Evolutionary conservation across 2,113 vertebrate genomes (phyloP).

Genomic region (Oostethus manadensis): DNA sequence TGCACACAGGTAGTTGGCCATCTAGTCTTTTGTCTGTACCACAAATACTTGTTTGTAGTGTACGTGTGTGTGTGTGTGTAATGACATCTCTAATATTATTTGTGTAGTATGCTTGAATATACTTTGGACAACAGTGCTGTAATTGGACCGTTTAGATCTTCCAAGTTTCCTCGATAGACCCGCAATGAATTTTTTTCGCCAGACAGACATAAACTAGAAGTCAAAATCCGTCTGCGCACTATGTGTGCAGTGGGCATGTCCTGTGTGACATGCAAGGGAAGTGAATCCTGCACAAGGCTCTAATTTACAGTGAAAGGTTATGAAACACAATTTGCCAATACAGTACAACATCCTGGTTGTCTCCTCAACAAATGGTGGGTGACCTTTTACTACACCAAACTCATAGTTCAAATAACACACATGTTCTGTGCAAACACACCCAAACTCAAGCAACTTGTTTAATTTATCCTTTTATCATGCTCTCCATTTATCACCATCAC

Average conservation of each 20-base stretch:
- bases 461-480: neutral
- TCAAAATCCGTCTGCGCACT: conserved; percentile 18
- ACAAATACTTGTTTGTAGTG: too few species aligned
- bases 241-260: conserved; percentile 1
- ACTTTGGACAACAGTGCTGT: too few species aligned
- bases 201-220: conserved; percentile 6
- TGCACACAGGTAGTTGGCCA: too few species aligned
- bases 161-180: conserved; percentile 25
- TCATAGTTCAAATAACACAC: conserved; percentile 10
- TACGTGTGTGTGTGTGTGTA: too few species aligned
- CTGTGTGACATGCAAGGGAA: conserved; percentile 4
- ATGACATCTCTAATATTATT: too few species aligned
- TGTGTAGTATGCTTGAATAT: too few species aligned
- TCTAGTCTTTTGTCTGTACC: too few species aligned
- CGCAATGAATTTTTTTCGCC: conserved; percentile 9
- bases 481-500: too few species aligned
- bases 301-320: too few species aligned
- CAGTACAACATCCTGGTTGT: too few species aligned
- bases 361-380: neutral
- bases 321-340: too few species aligned
- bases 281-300: neutral
- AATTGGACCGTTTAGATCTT: too few species aligned
- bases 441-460: neutral
- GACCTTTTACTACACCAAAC: neutral
- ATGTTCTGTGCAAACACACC: neutral